Evolutionary conservation across 2,888 invertebrate species (phyloP), one percentile per base, ranked within the genome.

Genomic region (Perizoma flavofasciatum): DNA sequence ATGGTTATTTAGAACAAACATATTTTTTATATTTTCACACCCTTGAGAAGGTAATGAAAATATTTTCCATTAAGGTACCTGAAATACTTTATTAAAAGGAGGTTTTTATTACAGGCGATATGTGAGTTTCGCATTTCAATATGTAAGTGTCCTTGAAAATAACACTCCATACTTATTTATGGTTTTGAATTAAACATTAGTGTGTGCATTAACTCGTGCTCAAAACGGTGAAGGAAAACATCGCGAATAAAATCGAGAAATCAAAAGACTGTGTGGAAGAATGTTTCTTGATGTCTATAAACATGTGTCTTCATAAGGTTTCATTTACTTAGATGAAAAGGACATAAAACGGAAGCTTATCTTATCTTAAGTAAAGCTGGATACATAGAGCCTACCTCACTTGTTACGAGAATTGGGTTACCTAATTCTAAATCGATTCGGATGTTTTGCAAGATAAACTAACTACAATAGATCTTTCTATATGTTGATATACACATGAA

Each of bases 21-120:
- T 44, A 7, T 6, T 22, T 11, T 41, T 44, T 51, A 10, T 3
- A 51, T 45, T 46, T 47, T 47, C 22, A n/a, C 34, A 37, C 40
- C 33, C 40, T 40, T 22, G 4, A 46, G 46, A 53, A 53, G 10
- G 41, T 33, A 47, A 10, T 40, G 47, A 41, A 47, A 54, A 47
- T 54, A 47, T 54, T 54, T 44, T 51, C 5, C 44, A 44, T 33
- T 43, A 43, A 1, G 11, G 34, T 6, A n/a, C 41, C 41, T 35
- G 11, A 37, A 11, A 10, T 37, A 48, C 37, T 37, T 41, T 10
- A 41, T n/a, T 10, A 1, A 10, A 41, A 41, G 3, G 7, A 39
- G 39, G n/a, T 9, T 43, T n/a, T 11, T 9, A 9, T 7, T 44
- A 44, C 44, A 6, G 9, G 6, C 44, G 11, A 6, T 6, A n/a